Evolutionary conservation across 2,113 vertebrate genomes (phyloP).

Genomic region (Pteruthius melanotis): DNA sequence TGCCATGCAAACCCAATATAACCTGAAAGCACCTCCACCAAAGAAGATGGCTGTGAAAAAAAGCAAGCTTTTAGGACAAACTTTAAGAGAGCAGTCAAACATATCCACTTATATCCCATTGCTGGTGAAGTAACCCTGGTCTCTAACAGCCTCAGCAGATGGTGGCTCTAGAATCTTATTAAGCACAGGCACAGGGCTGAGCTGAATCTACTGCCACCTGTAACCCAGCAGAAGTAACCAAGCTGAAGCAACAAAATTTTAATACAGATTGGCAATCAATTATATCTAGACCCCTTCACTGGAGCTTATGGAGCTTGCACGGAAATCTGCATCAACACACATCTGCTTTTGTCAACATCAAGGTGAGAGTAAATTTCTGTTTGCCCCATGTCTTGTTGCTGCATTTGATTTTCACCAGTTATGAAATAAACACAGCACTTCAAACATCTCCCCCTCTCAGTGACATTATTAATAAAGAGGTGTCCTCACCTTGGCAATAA

Average conservation of each 20-base stretch:
- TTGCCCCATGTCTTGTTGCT: background rate
- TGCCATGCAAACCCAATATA: background rate
- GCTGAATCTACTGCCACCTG: background rate
- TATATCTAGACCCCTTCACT: background rate
- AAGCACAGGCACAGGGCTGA: background rate
- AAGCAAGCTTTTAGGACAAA: background rate
- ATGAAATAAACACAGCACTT: background rate
- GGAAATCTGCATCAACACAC: background rate
- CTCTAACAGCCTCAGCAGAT: background rate
- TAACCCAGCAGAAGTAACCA: background rate
- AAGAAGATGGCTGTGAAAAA: background rate
- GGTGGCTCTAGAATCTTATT: background rate
- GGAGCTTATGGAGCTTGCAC: background rate
- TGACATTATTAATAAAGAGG: background rate
- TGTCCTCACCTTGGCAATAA: constrained; percentile 83
- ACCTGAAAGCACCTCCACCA: background rate
- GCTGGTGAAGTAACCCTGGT: background rate
- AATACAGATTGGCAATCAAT: background rate
- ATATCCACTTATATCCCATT: background rate
- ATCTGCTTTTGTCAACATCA: background rate
- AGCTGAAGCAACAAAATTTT: background rate
- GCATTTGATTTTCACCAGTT: background rate
- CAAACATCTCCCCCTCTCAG: background rate
- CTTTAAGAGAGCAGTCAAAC: background rate
- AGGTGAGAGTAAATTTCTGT: background rate